Evolutionary conservation across 2,113 vertebrate genomes (phyloP).

Genomic region (Phocoena sinus): DNA sequence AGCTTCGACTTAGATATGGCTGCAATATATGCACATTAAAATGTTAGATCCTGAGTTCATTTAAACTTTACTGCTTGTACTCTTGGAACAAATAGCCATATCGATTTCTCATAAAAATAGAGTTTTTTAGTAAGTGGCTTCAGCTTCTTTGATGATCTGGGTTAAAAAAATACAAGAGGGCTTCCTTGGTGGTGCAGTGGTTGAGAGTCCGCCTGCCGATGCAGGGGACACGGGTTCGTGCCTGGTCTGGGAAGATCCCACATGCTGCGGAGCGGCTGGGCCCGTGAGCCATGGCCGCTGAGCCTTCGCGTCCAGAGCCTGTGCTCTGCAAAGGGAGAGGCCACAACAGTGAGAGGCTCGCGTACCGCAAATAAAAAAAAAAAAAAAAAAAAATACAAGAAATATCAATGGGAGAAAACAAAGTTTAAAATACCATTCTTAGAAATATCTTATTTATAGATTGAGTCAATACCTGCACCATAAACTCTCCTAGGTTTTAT

Average conservation of each 20-base stretch:
- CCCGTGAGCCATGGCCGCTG: too few relatives aligned
- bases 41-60: conserved; percentile 39
- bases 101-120: background rate
- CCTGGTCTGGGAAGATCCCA: too few relatives aligned
- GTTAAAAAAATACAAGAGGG: background rate
- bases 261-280: too few relatives aligned
- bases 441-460: background rate
- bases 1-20: background rate
- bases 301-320: too few relatives aligned
- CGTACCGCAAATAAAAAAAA: too few relatives aligned
- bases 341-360: too few relatives aligned
- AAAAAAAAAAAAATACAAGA: background rate
- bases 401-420: background rate
- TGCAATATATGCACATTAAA: background rate
- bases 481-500: background rate
- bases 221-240: too few relatives aligned
- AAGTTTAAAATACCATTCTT: conserved; percentile 5
- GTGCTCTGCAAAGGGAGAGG: too few relatives aligned
- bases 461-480: background rate
- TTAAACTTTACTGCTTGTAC: background rate
- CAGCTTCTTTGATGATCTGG: background rate
- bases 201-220: too few relatives aligned
- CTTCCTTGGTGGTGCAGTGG: too few relatives aligned
- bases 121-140: background rate
- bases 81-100: background rate